phyloP scores from a whole-genome alignment of 2,113 vertebrate genomes.

The Synchiropus splendidus region DNA sequence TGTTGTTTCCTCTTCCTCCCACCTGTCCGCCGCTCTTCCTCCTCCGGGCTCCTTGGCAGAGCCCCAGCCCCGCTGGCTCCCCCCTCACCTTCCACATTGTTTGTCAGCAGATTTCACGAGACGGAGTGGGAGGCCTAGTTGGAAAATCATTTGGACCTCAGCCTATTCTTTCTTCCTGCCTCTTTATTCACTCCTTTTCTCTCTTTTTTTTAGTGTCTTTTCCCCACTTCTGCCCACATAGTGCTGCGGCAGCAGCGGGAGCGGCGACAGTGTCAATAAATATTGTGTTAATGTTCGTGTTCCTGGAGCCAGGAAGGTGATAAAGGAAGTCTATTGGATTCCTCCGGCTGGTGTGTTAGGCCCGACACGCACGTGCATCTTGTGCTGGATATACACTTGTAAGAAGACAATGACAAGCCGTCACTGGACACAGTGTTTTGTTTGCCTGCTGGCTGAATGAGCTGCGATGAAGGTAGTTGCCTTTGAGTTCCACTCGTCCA shows the following conservation, averaged over 20 bases:
- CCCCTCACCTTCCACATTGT: conserved; percentile 38
- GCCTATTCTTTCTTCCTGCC: conserved; percentile 4
- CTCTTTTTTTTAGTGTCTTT: conserved; percentile 9
- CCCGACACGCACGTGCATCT: conserved; percentile 4
- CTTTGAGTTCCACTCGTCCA: no score
- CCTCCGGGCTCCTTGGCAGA: conserved; percentile 28
- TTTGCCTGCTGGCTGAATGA: no score
- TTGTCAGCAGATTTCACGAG: conserved; percentile 54
- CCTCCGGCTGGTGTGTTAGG: conserved; percentile 38
- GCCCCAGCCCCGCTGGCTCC: conserved; percentile 22
- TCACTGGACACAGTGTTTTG: no score
- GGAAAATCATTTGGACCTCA: conserved; percentile 38
- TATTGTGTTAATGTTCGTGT: conserved; percentile 50
- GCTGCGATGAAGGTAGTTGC: no score
- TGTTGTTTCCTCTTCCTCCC: conserved; percentile 10
- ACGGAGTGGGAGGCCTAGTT: conserved; percentile 27
- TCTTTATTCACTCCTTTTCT: not conserved
- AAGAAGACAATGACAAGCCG: no score
- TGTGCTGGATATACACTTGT: not conserved
- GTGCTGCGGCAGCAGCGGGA: conserved; percentile 39
- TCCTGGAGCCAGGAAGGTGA: conserved; percentile 46
- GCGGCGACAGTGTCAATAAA: conserved; percentile 49
- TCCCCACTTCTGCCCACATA: conserved; percentile 14
- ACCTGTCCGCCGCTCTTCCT: conserved; percentile 29
- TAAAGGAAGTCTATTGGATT: conserved; percentile 51